Evolutionary conservation across 2,797 vertebrate genomes (phyloP), one percentile per base, ranked within the genome.

Genomic region (Glossophaga mutica): DNA sequence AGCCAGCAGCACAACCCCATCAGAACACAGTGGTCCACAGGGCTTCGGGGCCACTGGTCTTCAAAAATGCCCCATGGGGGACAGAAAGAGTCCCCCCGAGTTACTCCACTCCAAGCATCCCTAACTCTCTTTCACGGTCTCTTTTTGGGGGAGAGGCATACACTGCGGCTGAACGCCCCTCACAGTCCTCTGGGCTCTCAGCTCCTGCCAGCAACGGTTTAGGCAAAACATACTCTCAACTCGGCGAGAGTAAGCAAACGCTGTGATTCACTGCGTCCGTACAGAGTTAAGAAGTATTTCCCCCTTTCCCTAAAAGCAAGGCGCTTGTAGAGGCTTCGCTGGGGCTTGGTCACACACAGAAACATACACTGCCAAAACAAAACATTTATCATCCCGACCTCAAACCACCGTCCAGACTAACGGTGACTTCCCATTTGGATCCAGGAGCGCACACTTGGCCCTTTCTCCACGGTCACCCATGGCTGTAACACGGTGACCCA

Each of bases 361-460:
- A 74, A 82, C 1, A 18, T 3, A 37, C 76, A 34, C 37, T 39
- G 32, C 12, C 22, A 4, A 96, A 84, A 44, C 11, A 26, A 94
- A 82, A 73, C 12, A 12, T 18, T 44, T 34, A 44, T 65, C 77
- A 39, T 74, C 71, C 62, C 62, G 78, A 94, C 34, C 73, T 55
- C 44, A 85, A 87, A 37, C 83, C 82, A 89, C 34, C 83, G 21
- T 50, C 57, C 74, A 59, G 88, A n/a, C 65, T 24, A 90, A 90
- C 14, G 22, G 57, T 2, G 59, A 22, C 70, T 93, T 65, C 21
- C 2, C 78, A 4, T 57, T 22, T 34, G 50, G 22, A 87, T 46
- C 46, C 34, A 44, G 42, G 76, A 81, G 79, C 42, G 16, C 16
- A 1, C 29, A 16, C 42, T 39, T 24, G 82, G n/a, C 14, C 1